Evolutionary conservation across 2,113 vertebrate species (phyloP), one percentile per base, ranked within the genome.

Genomic region (Xerus inauris): DNA sequence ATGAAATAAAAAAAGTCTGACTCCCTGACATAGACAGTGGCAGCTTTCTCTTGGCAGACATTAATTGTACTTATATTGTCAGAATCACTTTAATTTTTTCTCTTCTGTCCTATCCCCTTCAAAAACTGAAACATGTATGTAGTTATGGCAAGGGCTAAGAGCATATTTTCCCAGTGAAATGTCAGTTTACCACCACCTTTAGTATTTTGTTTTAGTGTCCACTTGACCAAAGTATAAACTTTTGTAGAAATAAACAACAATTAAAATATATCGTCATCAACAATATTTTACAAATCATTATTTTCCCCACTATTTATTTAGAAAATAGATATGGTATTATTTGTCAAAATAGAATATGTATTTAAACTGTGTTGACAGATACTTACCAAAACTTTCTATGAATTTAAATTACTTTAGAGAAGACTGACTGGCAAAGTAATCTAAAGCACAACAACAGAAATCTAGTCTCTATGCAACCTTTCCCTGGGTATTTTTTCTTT

Each of bases 361-460:
- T 69, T 97, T 91, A 91, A 87, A 62, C 40, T 24, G 1, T 62
- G 49, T 40, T 92, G 82, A 89, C 85, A 28, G 49, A 42, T 76
- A 67, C 0, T 67, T 22, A 81, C 35, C n/a, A 64, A 95, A 20
- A 32, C 0, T 24, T 17, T 64, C 79, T 87, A 6, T 35, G 28
- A 0, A 0, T 88, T 91, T 81, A 17, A 3, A 22, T 3, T 42
- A 59, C 54, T 57, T 95, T 0, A 93, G 6, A 0, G 14, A 71
- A 90, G n/a, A 8, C 49, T 64, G 47, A 30, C 3, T 51, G 19
- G 28, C 42, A 5, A 45, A 67, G n/a, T 51, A 97, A 95, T 30
- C 75, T 88, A 45, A 14, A 91, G 73, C 26, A 88, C 19, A 35
- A 42, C 19, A 97, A 71, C 65, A 97, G 28, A 87, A 96, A 96